Conservation (phyloP, 2,113 vertebrate genomes). For the Dicaeum eximium region DNA sequence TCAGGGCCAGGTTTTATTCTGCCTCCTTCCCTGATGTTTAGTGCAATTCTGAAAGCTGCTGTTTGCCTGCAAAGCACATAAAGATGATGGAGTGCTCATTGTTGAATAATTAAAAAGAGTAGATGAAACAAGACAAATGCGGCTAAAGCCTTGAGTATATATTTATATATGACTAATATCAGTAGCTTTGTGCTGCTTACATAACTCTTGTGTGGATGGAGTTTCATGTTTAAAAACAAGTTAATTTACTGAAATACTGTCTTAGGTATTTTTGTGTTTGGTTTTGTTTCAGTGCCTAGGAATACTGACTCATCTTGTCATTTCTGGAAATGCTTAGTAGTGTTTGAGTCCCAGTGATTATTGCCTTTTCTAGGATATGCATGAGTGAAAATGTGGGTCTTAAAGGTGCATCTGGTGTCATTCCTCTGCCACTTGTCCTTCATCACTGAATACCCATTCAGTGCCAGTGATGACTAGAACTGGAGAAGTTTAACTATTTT, state of each 20-base stretch:
- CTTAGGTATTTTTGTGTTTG: background rate
- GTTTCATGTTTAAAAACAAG: background rate
- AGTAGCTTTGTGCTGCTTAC: background rate
- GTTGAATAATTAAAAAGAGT: background rate
- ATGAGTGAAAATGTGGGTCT: background rate
- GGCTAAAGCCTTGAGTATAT: background rate
- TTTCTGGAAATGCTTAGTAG: background rate
- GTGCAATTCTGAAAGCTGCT: background rate
- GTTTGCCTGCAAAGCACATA: background rate
- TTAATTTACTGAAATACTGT: background rate
- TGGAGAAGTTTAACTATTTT: background rate
- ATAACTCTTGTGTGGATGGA: background rate
- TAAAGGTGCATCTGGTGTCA: background rate
- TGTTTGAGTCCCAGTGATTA: background rate
- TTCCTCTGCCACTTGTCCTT: background rate
- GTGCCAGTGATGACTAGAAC: background rate
- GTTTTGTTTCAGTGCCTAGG: background rate
- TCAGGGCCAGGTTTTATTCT: background rate
- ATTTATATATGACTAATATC: background rate
- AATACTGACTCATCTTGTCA: background rate
- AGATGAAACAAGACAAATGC: background rate
- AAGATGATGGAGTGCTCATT: background rate
- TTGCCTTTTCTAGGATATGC: background rate
- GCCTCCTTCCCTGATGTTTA: background rate
- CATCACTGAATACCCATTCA: fast-evolving